Percentiles rank a stretch among this genome's conserved stretches.
Conservation (phyloP, 2,113 vertebrate species). For the Galemys pyrenaicus region DNA sequence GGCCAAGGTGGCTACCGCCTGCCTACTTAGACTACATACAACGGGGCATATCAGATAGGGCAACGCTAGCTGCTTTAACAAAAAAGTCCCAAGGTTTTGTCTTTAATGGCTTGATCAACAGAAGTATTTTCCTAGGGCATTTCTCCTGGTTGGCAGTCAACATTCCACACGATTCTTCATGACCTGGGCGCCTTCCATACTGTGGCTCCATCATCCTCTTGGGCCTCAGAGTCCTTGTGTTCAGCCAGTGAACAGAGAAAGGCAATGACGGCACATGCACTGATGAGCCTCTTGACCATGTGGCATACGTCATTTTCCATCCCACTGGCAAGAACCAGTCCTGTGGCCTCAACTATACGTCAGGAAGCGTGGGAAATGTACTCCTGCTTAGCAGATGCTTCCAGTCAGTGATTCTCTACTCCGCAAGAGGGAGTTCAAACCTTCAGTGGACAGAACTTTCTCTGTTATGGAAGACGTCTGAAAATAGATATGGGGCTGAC, state of each 20-base stretch:
- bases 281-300: constrained; percentile 16
- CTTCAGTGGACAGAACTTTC: neutral
- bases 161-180: neutral
- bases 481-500: neutral
- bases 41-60: neutral
- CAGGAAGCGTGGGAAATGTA: neutral
- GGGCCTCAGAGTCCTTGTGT: neutral
- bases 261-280: neutral
- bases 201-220: neutral
- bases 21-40: neutral
- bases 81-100: neutral
- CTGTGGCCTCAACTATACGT: neutral
- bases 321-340: neutral
- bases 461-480: neutral
- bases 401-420: neutral
- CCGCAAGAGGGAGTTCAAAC: neutral
- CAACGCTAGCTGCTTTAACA: neutral
- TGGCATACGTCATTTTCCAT: neutral
- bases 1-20: neutral
- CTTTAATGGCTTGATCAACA: neutral
- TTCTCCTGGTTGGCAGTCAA: neutral
- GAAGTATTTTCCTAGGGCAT: neutral
- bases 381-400: neutral
- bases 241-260: constrained; percentile 2
- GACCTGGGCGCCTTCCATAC: neutral